Evolutionary conservation across 2,113 vertebrate genomes (phyloP).

Genomic region (Rhynchomys soricoides): DNA sequence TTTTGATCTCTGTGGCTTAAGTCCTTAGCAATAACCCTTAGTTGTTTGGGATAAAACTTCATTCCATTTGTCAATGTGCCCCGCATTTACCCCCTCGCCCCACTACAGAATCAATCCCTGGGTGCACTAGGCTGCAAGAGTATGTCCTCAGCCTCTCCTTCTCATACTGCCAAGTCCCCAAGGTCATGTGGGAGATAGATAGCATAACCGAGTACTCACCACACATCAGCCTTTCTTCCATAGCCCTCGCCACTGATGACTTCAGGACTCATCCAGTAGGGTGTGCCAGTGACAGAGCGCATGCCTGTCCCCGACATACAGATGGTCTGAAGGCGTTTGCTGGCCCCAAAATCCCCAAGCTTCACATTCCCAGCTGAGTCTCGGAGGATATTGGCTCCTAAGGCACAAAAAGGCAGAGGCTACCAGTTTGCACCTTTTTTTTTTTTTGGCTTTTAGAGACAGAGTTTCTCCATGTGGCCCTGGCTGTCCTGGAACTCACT

Average conservation of each 20-base stretch:
- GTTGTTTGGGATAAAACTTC: constrained; percentile 77
- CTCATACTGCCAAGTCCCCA: neutral
- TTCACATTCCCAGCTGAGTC: constrained; percentile 97
- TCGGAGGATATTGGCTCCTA: constrained; percentile 97
- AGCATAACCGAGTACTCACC: constrained; percentile 85
- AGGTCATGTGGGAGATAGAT: neutral
- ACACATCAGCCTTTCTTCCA: constrained; percentile 95
- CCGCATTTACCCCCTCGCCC: neutral
- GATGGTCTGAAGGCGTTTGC: constrained; percentile 97
- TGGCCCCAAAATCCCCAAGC: constrained; percentile 97
- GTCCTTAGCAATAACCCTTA: constrained; percentile 77
- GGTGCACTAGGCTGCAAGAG: constrained; percentile 21
- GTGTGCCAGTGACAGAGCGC: constrained; percentile 95
- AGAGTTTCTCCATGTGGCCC: no score
- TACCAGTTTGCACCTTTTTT: neutral
- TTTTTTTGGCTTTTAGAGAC: no score
- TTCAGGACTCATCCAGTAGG: constrained; percentile 99
- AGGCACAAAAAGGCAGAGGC: constrained; percentile 13
- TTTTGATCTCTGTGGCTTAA: constrained; percentile 58
- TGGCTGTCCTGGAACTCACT: no score
- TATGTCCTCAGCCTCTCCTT: neutral
- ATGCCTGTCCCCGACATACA: constrained; percentile 96
- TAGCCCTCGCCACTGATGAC: constrained; percentile 98
- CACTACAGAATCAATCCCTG: neutral
- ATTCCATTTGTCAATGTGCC: neutral